Evolutionary conservation across 1,140 invertebrate genomes (phyloP).

Genomic region (Sipha flava): DNA sequence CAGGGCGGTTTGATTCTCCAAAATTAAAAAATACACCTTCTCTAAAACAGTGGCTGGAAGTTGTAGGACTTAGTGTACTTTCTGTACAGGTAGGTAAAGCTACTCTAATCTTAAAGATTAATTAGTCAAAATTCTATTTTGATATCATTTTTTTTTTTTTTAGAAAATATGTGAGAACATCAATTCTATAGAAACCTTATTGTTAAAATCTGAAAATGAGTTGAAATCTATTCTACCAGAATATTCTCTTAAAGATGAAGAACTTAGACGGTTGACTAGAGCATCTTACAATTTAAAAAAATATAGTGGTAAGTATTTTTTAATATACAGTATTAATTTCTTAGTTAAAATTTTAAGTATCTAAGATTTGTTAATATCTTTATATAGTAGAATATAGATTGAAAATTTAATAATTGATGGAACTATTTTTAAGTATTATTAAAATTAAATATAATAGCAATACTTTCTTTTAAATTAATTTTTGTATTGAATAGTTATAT

Average conservation of each 20-base stretch:
- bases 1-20: conserved; percentile 58
- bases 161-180: conserved; percentile 53
- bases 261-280: conserved; percentile 64
- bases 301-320: conserved; percentile 59
- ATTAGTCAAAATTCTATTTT: background rate
- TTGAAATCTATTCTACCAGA: conserved; percentile 61
- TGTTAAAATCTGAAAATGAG: conserved; percentile 76
- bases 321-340: background rate
- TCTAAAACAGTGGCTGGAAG: conserved; percentile 78
- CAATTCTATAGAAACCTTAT: conserved; percentile 63
- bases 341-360: background rate
- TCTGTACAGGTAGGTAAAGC: conserved; percentile 55
- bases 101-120: background rate
- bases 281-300: conserved; percentile 76
- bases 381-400: too few relatives aligned
- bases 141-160: conserved; percentile 36
- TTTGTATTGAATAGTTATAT: too few relatives aligned
- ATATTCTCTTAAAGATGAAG: conserved; percentile 61
- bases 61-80: conserved; percentile 69
- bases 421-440: too few relatives aligned
- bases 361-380: too few relatives aligned
- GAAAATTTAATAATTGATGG: too few relatives aligned
- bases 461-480: too few relatives aligned
- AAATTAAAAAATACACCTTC: conserved; percentile 61
- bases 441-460: too few relatives aligned